A percentile compares a stretch with the other conserved stretches of the same genome.
These are phyloP conservation scores for Panzeria rudis DNA, from an alignment of 2,888 invertebrate species.

Conservation along the genomic window DNA sequence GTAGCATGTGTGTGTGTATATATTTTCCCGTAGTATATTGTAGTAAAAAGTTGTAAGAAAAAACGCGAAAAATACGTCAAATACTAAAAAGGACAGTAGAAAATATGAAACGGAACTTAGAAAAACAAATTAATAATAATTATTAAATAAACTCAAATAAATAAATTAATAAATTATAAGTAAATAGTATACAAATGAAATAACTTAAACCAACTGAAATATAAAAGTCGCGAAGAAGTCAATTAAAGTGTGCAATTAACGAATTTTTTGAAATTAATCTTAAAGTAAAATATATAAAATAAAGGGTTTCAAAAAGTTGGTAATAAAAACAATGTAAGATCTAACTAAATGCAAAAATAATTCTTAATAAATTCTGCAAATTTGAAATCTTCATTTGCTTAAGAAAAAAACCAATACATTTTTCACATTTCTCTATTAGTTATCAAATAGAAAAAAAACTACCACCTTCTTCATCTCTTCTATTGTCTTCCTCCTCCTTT, in stretches of 20 bases:
- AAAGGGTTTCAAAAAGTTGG: slow-evolving; percentile 42
- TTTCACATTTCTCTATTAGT: slow-evolving; percentile 45
- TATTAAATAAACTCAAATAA: slow-evolving; percentile 33
- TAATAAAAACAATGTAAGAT: neutral
- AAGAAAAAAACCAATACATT: slow-evolving; percentile 31
- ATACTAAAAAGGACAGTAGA: slow-evolving; percentile 76
- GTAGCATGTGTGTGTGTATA: slow-evolving; percentile 1
- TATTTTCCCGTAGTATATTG: slow-evolving; percentile 57
- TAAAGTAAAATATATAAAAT: neutral
- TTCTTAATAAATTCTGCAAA: neutral
- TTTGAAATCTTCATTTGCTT: slow-evolving; percentile 29
- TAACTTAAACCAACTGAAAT: neutral
- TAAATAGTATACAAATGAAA: slow-evolving; percentile 25
- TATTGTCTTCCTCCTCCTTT: slow-evolving; percentile 9
- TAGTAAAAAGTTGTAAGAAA: slow-evolving; percentile 72
- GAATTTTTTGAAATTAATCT: neutral
- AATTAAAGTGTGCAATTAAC: slow-evolving; percentile 67
- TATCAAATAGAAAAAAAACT: slow-evolving; percentile 31
- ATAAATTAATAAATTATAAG: slow-evolving; percentile 28
- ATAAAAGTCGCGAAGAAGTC: slow-evolving; percentile 48
- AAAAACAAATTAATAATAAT: slow-evolving; percentile 70
- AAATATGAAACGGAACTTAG: slow-evolving; percentile 76
- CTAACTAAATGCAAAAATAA: neutral
- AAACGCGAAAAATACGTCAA: slow-evolving; percentile 41
- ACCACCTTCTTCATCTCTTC: slow-evolving; percentile 40